Base-by-base conservation (phyloP, 2,888 invertebrate genomes). In the Vandiemenella viatica region DNA sequence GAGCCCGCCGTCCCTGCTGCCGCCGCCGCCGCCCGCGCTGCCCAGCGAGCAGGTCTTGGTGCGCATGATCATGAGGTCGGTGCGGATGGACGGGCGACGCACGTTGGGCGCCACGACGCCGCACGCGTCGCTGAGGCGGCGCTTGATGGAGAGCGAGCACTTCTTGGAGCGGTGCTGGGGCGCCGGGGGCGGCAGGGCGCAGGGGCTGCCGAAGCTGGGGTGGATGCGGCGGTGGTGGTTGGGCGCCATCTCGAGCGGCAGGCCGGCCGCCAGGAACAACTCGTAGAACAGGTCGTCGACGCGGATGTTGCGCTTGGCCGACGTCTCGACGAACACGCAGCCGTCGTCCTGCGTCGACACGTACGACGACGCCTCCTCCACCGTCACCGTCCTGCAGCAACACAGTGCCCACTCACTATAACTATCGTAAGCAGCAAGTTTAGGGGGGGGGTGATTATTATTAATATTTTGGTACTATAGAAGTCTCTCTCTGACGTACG, bases 61-160 rank as follows among this genome's bases (percentile, higher is more conserved):
- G 65, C 86, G 79, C 79, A 89, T 84, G 59, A 87, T 83, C 78
- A 88, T 82, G 57, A 89, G 73, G 65, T 91, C 90, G 5, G 89
- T 90, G 53, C 89, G 74, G 56, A 91, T 86, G 65, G 87, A 87
- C 23, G 90, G 90, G 42, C 90, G 72, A 46, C 89, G 72, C 1
- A 85, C 89, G 62, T 88, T 88, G 2, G 88, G 86, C n/a, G 87
- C 84, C 17, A 89, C 85, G 5, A 88, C 86, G 4, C 89, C 89
- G 61, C 87, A 88, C 1, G 89, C 89, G 61, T 89, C 89, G 55
- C 87, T 88, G 57, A 88, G 68, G 46, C 86, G 74, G 51, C 87
- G 72, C 59, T 88, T 84, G 55, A 89, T 85, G 42, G 86, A 85
- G 48, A 89, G 70, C 3, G 84, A 83, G 60, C 83, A 81, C 65